Percentiles rank a stretch among this genome's conserved stretches.
Conservation (phyloP, 2,888 invertebrate genomes). For the Heliconius ethilla region DNA sequence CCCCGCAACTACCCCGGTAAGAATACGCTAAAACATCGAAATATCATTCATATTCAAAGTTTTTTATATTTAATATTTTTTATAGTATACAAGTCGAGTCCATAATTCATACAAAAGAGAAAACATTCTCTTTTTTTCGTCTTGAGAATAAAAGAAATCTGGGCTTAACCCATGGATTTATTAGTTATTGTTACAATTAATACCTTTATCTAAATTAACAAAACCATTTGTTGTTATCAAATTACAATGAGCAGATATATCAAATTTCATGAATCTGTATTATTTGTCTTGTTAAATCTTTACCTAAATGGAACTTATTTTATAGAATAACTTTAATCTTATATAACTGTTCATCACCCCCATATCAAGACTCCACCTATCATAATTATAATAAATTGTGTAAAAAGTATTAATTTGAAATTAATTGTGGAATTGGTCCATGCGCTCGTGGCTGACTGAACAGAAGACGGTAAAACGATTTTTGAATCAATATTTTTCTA, state of each 20-base stretch:
- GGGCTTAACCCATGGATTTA: neutral
- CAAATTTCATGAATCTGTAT: too few species aligned
- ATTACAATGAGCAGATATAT: too few species aligned
- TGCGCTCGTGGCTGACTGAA: slow-evolving; percentile 75
- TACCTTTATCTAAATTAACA: too few species aligned
- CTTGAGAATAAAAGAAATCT: neutral
- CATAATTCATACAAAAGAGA: neutral
- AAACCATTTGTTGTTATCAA: too few species aligned
- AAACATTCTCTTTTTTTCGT: neutral
- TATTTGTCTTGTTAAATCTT: too few species aligned
- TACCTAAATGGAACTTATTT: too few species aligned
- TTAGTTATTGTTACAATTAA: too few species aligned
- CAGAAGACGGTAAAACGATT: slow-evolving; percentile 79
- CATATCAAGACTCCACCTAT: neutral
- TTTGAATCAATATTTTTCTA: slow-evolving; percentile 58
- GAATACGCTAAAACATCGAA: slow-evolving; percentile 41
- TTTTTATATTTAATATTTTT: neutral
- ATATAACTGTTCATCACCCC: neutral
- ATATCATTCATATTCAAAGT: neutral
- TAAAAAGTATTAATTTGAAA: slow-evolving; percentile 49
- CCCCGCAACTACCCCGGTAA: slow-evolving; percentile 92
- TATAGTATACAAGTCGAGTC: neutral
- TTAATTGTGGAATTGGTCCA: slow-evolving; percentile 72
- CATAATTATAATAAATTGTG: neutral
- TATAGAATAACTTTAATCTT: too few species aligned